Evolutionary conservation across 2,888 invertebrate species (phyloP), one percentile per base, ranked within the genome.

Genomic region (Ochropleura plecta): DNA sequence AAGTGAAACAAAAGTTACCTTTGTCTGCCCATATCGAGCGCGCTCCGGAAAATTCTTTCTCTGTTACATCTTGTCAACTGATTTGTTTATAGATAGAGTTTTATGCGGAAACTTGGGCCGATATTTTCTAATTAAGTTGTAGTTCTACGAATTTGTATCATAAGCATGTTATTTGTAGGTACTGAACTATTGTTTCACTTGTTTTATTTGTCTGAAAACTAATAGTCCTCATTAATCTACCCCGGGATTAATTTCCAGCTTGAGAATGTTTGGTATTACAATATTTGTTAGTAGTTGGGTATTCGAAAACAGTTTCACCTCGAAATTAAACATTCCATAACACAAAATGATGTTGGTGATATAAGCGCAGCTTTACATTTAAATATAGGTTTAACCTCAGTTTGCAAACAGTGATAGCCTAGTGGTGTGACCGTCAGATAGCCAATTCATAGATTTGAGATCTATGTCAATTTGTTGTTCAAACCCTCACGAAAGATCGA

Each of bases 1-100:
- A 72, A 76, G 76, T 75, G 70, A 86, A 79, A 79, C 78, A 76
- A 81, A 86, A 83, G 77, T 86, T 84, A 79, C 76, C 65, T 79
- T 79, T 74, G 77, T 73, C 67, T 63, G 62, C 48, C 55, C 51
- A 40, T 75, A 71, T 76, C 49, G 73, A 77, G 70, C 69, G 46
- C 49, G 62, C 59, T 73, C 62, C 65, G 65, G 73, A 63, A 75
- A 70, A 78, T 69, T 68, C 63, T 42, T 65, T 72, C 72, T 14
- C 55, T 53, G n/a, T 77, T 72, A 70, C 64, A 18, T 75, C 72
- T 73, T 55, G 62, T 64, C 46, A 42, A 72, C 53, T 72, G 74
- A 79, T 79, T 79, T 71, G 40, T 86, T 48, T 70, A 66, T 53
- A 62, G 20, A 55, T 53, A 70, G 30, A 46, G 63, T 53, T 81